Evolutionary conservation across 2,888 invertebrate genomes (phyloP).

Genomic region (Eledone cirrhosa): DNA sequence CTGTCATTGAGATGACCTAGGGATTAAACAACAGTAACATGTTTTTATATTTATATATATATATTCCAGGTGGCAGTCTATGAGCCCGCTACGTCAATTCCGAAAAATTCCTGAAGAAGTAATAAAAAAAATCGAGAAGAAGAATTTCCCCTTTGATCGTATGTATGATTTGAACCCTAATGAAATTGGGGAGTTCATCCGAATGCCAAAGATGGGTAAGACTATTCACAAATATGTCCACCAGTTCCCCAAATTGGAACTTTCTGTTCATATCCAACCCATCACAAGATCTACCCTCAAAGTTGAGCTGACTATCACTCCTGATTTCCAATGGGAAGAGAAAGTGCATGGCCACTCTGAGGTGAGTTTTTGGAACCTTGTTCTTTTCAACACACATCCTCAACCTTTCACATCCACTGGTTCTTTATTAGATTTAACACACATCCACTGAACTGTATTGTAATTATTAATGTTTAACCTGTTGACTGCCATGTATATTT

Average conservation of each 20-base stretch:
- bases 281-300: slow-evolving; percentile 88
- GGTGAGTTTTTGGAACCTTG: slow-evolving; percentile 39
- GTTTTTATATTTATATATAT: too few species aligned
- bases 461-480: too few species aligned
- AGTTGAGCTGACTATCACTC: slow-evolving; percentile 95
- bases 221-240: slow-evolving; percentile 95
- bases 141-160: slow-evolving; percentile 74
- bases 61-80: slow-evolving; percentile 86
- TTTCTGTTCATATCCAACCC: slow-evolving; percentile 97
- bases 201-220: slow-evolving; percentile 91
- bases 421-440: too few species aligned
- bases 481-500: too few species aligned
- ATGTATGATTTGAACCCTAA: slow-evolving; percentile 95
- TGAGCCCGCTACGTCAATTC: slow-evolving; percentile 97
- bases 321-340: slow-evolving; percentile 99
- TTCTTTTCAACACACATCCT: too few species aligned
- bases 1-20: too few species aligned
- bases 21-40: too few species aligned
- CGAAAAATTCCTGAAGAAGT: slow-evolving; percentile 97
- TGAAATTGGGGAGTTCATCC: slow-evolving; percentile 93
- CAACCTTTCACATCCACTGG: too few species aligned
- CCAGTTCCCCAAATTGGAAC: slow-evolving; percentile 89
- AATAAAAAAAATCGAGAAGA: slow-evolving; percentile 97
- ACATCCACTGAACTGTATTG: too few species aligned
- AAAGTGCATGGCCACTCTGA: slow-evolving; percentile 79